Evolutionary conservation across 2,888 invertebrate genomes (phyloP).

Genomic region (Caenorhabditis imperialis): DNA sequence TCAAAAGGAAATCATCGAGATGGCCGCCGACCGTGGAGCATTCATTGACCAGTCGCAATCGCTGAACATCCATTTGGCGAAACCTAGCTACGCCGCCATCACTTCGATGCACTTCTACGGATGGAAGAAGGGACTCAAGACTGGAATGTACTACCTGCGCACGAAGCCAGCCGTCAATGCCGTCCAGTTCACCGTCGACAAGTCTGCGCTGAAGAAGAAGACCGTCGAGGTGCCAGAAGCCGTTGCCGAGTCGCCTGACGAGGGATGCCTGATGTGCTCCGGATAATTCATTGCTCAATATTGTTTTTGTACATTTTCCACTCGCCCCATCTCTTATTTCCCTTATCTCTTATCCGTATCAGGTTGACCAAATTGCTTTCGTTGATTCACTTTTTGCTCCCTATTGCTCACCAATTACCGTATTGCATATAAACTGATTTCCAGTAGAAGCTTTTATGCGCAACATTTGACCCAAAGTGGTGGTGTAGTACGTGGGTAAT

Average conservation of each 20-base stretch:
- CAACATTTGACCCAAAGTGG: conserved; percentile 42
- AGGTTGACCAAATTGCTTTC: too few species aligned
- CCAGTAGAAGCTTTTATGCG: not conserved
- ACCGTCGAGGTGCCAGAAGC: conserved; percentile 18
- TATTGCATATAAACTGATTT: conserved; percentile 7
- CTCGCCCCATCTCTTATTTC: not conserved
- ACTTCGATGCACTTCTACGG: conserved; percentile 97
- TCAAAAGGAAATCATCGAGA: conserved; percentile 85
- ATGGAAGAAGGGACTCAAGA: conserved; percentile 87
- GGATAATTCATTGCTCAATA: conserved; percentile 54
- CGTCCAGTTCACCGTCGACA: conserved; percentile 97
- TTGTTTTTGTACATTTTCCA: not conserved
- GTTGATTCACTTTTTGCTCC: not conserved
- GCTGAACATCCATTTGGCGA: conserved; percentile 95
- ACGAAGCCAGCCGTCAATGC: conserved; percentile 96
- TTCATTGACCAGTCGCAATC: conserved; percentile 99
- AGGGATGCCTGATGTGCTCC: conserved; percentile 76
- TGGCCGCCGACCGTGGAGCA: conserved; percentile 86
- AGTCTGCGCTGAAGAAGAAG: conserved; percentile 81
- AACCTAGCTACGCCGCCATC: conserved; percentile 92
- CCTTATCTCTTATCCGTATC: not conserved
- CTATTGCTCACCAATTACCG: too few species aligned
- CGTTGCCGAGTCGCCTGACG: conserved; percentile 56
- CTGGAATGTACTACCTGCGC: conserved; percentile 98
- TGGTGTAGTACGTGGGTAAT: conserved; percentile 41